These are phyloP conservation scores for Epizoanthus illoricatus DNA, from an alignment of 92 coral and sea anemone genomes.

Conservation along the genomic window DNA sequence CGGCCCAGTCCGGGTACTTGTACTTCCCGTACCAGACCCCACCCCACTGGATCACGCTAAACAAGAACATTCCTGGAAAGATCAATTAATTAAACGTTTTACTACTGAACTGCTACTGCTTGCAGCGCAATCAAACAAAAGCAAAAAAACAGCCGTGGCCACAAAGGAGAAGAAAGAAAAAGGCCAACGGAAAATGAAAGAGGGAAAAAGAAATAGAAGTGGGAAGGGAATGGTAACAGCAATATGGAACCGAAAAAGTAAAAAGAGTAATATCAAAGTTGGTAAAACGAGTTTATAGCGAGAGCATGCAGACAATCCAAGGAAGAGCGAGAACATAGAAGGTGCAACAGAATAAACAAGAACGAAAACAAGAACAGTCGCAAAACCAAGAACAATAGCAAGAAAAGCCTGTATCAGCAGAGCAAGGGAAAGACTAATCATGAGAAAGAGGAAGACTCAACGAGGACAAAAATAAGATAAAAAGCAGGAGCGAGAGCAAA, in stretches of 20 bases:
- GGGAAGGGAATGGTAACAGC: neutral
- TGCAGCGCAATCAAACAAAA: neutral
- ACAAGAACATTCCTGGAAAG: conserved; percentile 79
- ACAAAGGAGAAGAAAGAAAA: too few relatives aligned
- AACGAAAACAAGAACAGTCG: too few relatives aligned
- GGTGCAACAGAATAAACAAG: too few relatives aligned
- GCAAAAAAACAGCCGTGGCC: neutral
- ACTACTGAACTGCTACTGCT: neutral
- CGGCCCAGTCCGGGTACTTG: conserved; percentile 92
- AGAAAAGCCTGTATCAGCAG: too few relatives aligned
- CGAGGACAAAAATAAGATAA: neutral
- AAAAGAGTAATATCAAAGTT: neutral
- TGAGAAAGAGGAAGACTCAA: neutral
- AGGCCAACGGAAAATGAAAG: neutral
- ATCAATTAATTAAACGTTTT: neutral
- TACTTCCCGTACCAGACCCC: conserved; percentile 83
- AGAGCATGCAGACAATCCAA: neutral
- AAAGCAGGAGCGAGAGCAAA: neutral
- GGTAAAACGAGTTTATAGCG: neutral
- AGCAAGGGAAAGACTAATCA: neutral
- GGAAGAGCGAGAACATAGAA: neutral
- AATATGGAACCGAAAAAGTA: neutral
- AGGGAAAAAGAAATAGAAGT: neutral
- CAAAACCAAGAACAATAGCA: too few relatives aligned
- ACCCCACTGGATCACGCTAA: conserved; percentile 81